These are phyloP conservation scores for Cnemophilus loriae DNA, from an alignment of 2,113 vertebrate species.

Conservation along the genomic window DNA sequence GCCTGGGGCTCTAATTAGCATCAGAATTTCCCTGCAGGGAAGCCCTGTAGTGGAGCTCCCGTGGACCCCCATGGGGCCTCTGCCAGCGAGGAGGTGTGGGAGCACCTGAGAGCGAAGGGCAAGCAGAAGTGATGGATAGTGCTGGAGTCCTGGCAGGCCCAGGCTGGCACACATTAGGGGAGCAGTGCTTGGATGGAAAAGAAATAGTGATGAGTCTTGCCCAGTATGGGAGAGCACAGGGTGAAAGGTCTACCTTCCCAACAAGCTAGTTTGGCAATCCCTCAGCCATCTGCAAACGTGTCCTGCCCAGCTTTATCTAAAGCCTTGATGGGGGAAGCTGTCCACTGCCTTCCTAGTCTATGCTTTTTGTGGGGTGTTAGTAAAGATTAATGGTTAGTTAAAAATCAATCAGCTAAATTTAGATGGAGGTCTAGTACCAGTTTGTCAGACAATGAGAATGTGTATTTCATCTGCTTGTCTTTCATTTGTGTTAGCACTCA, in stretches of 20 bases:
- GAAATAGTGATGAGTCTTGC: fast-evolving
- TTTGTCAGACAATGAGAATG: not conserved
- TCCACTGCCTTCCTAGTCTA: fast-evolving
- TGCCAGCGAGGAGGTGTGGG: not conserved
- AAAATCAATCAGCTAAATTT: not conserved
- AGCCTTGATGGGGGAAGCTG: not conserved
- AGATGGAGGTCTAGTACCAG: not conserved
- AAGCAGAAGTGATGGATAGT: not conserved
- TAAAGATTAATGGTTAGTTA: not conserved
- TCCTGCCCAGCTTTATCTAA: not conserved
- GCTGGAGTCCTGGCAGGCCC: not conserved
- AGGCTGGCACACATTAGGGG: fast-evolving
- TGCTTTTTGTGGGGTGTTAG: not conserved
- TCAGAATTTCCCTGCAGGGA: not conserved
- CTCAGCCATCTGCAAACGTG: not conserved
- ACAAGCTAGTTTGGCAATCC: not conserved
- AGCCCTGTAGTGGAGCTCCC: not conserved
- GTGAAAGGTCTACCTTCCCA: not conserved
- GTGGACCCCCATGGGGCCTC: not conserved
- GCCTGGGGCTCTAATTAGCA: not conserved
- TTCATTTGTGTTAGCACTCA: not conserved
- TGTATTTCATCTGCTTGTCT: not conserved
- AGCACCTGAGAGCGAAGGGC: not conserved
- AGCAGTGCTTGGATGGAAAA: not conserved
- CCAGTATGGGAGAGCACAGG: not conserved